Evolutionary conservation across 1,140 invertebrate species (phyloP).

Genomic region (Pseudomyrmex dendroicus): DNA sequence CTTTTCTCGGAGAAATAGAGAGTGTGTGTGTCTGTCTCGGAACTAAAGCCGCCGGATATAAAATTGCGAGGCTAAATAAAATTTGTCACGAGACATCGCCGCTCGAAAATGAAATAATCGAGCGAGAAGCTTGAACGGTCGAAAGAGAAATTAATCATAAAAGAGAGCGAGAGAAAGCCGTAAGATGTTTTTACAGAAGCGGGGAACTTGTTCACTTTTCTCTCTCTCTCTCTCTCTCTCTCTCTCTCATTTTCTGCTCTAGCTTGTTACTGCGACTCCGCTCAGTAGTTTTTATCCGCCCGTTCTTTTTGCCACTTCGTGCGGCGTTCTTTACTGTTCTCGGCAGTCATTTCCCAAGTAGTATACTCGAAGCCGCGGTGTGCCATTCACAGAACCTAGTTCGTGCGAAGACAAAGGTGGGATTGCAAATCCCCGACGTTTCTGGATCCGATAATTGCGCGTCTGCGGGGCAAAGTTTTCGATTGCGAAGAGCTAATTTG

Average conservation of each 20-base stretch:
- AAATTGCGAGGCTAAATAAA: neutral
- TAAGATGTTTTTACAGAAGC: constrained; percentile 21
- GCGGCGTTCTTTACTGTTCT: constrained; percentile 27
- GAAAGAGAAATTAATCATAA: constrained; percentile 38
- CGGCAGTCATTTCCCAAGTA: constrained; percentile 27
- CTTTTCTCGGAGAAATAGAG: no score
- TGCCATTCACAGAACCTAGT: constrained; percentile 13
- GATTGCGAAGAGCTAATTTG: constrained; percentile 44
- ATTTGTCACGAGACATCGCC: constrained; percentile 1
- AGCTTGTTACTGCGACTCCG: constrained; percentile 35
- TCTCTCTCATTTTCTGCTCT: constrained; percentile 26
- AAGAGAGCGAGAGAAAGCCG: neutral
- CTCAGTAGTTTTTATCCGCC: constrained; percentile 7
- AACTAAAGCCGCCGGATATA: no score
- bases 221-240: neutral
- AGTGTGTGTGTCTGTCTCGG: no score
- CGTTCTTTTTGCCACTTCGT: constrained; percentile 17
- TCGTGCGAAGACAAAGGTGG: constrained; percentile 20
- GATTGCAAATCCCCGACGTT: constrained; percentile 24
- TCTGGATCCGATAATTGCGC: constrained; percentile 36
- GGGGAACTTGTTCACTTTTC: neutral
- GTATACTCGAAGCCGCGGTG: constrained; percentile 25
- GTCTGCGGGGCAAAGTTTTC: constrained; percentile 25
- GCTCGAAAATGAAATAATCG: constrained; percentile 8
- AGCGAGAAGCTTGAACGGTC: neutral